Conservation (phyloP, 2,888 invertebrate genomes). For the Mimumesa dahlbomi region DNA sequence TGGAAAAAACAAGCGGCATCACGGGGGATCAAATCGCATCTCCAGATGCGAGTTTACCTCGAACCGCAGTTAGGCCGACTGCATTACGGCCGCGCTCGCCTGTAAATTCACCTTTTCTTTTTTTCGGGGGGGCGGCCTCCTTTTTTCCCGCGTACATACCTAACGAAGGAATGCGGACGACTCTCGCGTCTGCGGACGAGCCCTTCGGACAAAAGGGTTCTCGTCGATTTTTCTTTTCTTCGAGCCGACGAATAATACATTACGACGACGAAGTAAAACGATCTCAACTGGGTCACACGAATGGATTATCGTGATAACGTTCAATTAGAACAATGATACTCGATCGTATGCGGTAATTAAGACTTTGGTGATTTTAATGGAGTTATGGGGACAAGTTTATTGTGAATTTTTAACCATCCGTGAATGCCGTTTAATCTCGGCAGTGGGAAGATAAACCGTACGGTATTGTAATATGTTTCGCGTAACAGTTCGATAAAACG, state of each 20-base stretch:
- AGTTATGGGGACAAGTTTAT: too few species aligned
- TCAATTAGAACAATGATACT: constrained; percentile 24
- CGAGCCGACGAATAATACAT: too few species aligned
- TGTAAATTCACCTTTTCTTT: constrained; percentile 59
- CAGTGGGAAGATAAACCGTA: too few species aligned
- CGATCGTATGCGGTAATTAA: constrained; percentile 19
- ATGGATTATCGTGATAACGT: constrained; percentile 31
- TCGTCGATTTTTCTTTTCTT: constrained; percentile 52
- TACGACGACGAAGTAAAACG: neutral
- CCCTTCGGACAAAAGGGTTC: constrained; percentile 59
- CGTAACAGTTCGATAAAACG: too few species aligned
- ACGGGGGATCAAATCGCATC: neutral
- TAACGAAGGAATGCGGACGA: constrained; percentile 65
- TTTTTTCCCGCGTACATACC: constrained; percentile 50
- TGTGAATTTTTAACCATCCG: too few species aligned
- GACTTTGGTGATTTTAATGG: too few species aligned
- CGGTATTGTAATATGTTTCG: too few species aligned
- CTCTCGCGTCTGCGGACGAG: constrained; percentile 49
- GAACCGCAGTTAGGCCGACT: neutral
- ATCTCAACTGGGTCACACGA: constrained; percentile 43
- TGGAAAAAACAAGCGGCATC: too few species aligned
- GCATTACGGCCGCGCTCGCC: constrained; percentile 47
- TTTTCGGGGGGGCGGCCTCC: constrained; percentile 33
- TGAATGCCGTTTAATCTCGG: too few species aligned
- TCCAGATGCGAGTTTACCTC: neutral